Conservation (phyloP, 1,140 invertebrate species). For the Acromyrmex heyeri region DNA sequence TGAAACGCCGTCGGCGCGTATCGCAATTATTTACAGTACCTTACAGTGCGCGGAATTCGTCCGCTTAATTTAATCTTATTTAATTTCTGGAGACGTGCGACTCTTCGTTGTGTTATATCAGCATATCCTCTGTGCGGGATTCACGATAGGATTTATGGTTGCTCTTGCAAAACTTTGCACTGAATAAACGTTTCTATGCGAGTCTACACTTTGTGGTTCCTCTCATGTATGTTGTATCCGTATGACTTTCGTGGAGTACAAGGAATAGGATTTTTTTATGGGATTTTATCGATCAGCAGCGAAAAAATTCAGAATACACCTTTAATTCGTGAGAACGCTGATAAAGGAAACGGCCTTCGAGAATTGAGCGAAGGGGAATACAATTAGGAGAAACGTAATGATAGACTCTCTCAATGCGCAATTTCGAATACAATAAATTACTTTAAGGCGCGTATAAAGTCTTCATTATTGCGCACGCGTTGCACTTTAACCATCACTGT, state of each 20-base stretch:
- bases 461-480: conserved; percentile 37
- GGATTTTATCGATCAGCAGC: not conserved
- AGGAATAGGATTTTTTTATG: not conserved
- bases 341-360: not conserved
- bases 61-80: conserved; percentile 56
- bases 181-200: conserved; percentile 14
- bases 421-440: conserved; percentile 40
- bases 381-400: conserved; percentile 39
- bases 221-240: not conserved
- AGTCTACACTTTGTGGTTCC: conserved; percentile 1
- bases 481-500: conserved; percentile 16
- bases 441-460: conserved; percentile 1
- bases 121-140: not conserved
- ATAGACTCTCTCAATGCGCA: conserved; percentile 29
- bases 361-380: conserved; percentile 17
- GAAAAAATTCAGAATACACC: not conserved
- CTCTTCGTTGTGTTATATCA: conserved; percentile 22
- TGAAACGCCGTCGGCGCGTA: not conserved
- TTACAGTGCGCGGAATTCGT: conserved; percentile 22
- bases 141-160: conserved; percentile 25
- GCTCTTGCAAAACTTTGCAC: conserved; percentile 17
- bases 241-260: not conserved
- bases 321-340: conserved; percentile 20
- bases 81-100: conserved; percentile 46
- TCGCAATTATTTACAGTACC: conserved; percentile 50